phyloP scores from a whole-genome alignment of 2,797 vertebrate genomes.

The Scarus forsteni region DNA sequence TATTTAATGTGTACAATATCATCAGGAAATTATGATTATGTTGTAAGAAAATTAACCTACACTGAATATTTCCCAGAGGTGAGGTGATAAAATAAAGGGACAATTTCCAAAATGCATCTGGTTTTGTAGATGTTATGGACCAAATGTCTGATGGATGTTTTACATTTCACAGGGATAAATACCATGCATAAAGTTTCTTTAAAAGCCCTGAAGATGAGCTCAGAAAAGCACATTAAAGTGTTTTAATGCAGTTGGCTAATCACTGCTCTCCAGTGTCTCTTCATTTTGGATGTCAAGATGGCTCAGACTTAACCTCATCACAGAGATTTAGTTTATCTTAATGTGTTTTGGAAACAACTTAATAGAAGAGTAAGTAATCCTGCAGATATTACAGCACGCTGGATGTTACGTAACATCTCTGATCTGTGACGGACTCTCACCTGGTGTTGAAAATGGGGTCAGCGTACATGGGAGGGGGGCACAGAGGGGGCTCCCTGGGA shows the following conservation, averaged over 20 bases:
- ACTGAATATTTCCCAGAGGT: neutral
- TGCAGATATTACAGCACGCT: neutral
- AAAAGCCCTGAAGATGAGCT: neutral
- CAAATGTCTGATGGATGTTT: neutral
- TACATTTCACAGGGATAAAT: neutral
- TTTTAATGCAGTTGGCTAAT: neutral
- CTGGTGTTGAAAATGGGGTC: conserved; percentile 80
- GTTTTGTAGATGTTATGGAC: neutral
- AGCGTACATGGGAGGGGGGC: conserved; percentile 67
- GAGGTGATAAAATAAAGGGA: neutral
- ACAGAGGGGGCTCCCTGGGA: conserved; percentile 54
- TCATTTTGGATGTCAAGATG: neutral
- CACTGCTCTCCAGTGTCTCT: neutral
- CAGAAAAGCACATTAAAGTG: neutral
- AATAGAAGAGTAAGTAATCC: neutral
- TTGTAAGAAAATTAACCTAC: too few relatives aligned
- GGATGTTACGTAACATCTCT: neutral
- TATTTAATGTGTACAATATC: too few relatives aligned
- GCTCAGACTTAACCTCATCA: neutral
- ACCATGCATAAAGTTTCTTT: neutral
- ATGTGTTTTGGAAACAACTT: neutral
- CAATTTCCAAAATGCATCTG: neutral
- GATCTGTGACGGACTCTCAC: conserved; percentile 62
- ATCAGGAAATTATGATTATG: too few relatives aligned
- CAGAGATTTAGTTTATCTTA: conserved; percentile 2